These are phyloP conservation scores for Nymphalis polychloros DNA, from an alignment of 2,888 invertebrate species.

Conservation along the genomic window DNA sequence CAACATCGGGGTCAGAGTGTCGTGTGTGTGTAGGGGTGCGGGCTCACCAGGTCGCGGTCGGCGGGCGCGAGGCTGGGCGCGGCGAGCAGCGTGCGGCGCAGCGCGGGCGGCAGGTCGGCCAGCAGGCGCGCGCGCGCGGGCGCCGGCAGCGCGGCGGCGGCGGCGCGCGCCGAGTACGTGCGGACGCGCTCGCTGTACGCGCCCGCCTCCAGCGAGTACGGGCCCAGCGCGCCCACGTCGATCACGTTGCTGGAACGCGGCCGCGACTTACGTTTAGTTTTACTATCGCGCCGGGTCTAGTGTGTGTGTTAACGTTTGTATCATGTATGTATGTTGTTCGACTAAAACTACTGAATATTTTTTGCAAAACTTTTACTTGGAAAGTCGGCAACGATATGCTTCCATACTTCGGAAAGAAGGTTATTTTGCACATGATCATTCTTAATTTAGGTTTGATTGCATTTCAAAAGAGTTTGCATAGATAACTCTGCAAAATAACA, in stretches of 20 bases:
- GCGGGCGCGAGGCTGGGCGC: slow-evolving; percentile 82
- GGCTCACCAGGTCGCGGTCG: slow-evolving; percentile 87
- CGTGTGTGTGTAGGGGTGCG: neutral
- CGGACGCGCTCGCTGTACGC: slow-evolving; percentile 92
- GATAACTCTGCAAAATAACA: too few species aligned
- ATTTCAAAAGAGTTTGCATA: too few species aligned
- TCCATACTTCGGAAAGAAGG: too few species aligned
- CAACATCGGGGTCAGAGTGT: neutral
- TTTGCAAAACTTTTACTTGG: too few species aligned
- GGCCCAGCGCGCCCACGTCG: slow-evolving; percentile 95
- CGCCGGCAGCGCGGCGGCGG: slow-evolving; percentile 54
- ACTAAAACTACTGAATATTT: too few species aligned
- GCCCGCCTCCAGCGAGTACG: slow-evolving; percentile 93
- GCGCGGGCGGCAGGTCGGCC: slow-evolving; percentile 88
- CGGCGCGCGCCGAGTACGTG: slow-evolving; percentile 78
- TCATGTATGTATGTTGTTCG: too few species aligned
- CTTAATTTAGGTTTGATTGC: too few species aligned
- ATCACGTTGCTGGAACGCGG: slow-evolving; percentile 89
- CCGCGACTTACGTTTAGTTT: too few species aligned
- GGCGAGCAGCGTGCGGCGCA: slow-evolving; percentile 80
- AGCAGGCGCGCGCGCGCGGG: slow-evolving; percentile 78
- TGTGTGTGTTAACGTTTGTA: too few species aligned
- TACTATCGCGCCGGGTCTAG: too few species aligned
- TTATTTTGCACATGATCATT: too few species aligned
- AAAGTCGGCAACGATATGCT: too few species aligned